Evolutionary conservation across 2,888 invertebrate species (phyloP).

Genomic region (Steinernema carpocapsae): DNA sequence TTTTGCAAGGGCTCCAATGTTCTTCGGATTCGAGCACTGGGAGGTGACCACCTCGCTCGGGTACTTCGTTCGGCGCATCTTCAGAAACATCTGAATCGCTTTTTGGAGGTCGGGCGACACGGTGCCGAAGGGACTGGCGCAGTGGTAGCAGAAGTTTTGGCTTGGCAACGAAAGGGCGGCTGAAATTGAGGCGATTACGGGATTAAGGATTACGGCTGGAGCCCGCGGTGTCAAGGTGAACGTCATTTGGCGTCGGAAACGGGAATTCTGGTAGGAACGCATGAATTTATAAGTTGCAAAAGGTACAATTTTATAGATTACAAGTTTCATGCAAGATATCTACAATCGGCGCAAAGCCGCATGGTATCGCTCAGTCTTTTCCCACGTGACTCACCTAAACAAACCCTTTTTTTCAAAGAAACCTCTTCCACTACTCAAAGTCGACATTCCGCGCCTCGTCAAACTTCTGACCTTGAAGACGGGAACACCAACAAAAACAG

Average conservation of each 20-base stretch:
- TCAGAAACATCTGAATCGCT: constrained; percentile 56
- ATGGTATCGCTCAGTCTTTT: too few species aligned
- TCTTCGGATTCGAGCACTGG: constrained; percentile 55
- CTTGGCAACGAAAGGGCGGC: neutral
- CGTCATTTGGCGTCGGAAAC: neutral
- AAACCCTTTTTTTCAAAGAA: too few species aligned
- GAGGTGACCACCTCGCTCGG: constrained; percentile 52
- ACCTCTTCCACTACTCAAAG: too few species aligned
- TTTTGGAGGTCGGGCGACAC: constrained; percentile 52
- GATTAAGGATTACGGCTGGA: neutral
- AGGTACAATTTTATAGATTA: too few species aligned
- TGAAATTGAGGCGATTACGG: neutral
- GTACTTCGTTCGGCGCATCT: constrained; percentile 57
- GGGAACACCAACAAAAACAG: too few species aligned
- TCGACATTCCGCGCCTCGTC: too few species aligned
- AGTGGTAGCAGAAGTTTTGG: constrained; percentile 58
- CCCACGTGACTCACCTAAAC: too few species aligned
- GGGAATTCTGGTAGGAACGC: neutral
- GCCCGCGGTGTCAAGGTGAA: constrained; percentile 4
- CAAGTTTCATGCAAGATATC: too few species aligned
- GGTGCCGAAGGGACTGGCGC: constrained; percentile 52
- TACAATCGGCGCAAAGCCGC: too few species aligned
- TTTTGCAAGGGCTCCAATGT: constrained; percentile 52
- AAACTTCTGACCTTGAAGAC: too few species aligned
- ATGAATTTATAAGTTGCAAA: neutral